Percentiles rank a stretch among this genome's conserved stretches.
phyloP scores from a whole-genome alignment of 2,888 invertebrate genomes.

The Drosophila multiciliata region DNA sequence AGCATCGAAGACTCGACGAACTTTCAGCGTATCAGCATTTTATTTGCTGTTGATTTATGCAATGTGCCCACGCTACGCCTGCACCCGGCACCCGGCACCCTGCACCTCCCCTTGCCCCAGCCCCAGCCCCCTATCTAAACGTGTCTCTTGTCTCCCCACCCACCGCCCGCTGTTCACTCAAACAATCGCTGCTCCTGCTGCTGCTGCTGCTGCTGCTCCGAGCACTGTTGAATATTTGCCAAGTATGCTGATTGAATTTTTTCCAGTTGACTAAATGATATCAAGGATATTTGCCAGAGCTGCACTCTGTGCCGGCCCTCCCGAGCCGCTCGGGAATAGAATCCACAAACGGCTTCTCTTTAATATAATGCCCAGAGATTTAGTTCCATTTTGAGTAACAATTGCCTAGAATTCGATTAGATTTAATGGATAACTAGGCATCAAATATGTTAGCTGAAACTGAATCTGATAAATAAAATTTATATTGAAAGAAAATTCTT shows the following conservation, averaged over 20 bases:
- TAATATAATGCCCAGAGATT: slow-evolving; percentile 31
- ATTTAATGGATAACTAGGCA: background rate
- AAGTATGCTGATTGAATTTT: slow-evolving; percentile 84
- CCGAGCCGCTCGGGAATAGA: slow-evolving; percentile 32
- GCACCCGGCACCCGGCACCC: background rate
- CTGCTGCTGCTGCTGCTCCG: slow-evolving; percentile 46
- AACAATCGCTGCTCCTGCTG: slow-evolving; percentile 67
- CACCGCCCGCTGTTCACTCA: slow-evolving; percentile 47
- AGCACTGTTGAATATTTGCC: slow-evolving; percentile 77
- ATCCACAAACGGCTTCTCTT: slow-evolving; percentile 31
- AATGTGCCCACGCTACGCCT: slow-evolving; percentile 30
- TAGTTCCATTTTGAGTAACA: slow-evolving; percentile 21
- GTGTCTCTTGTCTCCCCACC: slow-evolving; percentile 20
- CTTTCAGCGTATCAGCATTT: slow-evolving; percentile 81
- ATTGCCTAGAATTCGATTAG: background rate
- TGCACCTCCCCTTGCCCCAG: background rate
- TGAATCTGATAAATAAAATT: background rate
- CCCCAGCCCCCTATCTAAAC: background rate
- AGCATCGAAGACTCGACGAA: slow-evolving; percentile 73
- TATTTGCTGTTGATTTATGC: slow-evolving; percentile 81
- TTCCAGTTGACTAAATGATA: slow-evolving; percentile 84
- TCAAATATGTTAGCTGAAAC: background rate
- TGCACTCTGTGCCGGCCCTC: slow-evolving; percentile 33
- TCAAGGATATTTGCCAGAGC: slow-evolving; percentile 83
- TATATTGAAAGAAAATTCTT: background rate